These are phyloP conservation scores for Boloria selene DNA, from an alignment of 2,888 invertebrate species.

Conservation along the genomic window DNA sequence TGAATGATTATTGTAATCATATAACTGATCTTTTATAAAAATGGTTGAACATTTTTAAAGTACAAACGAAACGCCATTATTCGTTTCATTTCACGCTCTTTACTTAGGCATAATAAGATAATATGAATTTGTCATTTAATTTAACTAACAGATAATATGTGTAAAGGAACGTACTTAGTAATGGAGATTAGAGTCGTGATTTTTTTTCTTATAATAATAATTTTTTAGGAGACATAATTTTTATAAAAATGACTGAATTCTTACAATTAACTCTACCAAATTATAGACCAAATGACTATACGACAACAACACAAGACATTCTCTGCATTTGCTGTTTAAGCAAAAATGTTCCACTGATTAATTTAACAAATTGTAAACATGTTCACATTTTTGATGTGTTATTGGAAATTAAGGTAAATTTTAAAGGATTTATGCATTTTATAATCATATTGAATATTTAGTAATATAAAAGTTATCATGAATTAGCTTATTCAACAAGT, in stretches of 20 bases:
- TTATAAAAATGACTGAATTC: constrained; percentile 29
- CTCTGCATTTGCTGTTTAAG: constrained; percentile 56
- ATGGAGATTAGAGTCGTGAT: constrained; percentile 23
- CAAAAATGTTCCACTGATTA: constrained; percentile 47
- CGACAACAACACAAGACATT: neutral
- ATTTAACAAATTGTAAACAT: constrained; percentile 55
- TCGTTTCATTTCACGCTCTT: neutral
- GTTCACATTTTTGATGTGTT: constrained; percentile 48
- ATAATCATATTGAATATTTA: constrained; percentile 28
- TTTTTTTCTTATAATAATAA: constrained; percentile 10
- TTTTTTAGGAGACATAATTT: neutral
- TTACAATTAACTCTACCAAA: constrained; percentile 20
- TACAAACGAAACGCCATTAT: neutral
- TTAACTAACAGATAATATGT: too few relatives aligned
- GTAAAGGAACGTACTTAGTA: constrained; percentile 23
- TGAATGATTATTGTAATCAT: neutral
- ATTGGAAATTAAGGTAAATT: constrained; percentile 52
- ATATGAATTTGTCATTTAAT: neutral
- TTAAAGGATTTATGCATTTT: neutral
- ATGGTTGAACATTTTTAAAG: neutral
- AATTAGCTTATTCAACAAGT: constrained; percentile 17
- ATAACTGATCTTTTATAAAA: neutral
- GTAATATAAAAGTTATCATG: constrained; percentile 3
- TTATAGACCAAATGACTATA: constrained; percentile 10
- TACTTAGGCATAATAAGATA: neutral